Conservation (phyloP, 2,888 invertebrate genomes). For the Ennomos quercinarius region DNA sequence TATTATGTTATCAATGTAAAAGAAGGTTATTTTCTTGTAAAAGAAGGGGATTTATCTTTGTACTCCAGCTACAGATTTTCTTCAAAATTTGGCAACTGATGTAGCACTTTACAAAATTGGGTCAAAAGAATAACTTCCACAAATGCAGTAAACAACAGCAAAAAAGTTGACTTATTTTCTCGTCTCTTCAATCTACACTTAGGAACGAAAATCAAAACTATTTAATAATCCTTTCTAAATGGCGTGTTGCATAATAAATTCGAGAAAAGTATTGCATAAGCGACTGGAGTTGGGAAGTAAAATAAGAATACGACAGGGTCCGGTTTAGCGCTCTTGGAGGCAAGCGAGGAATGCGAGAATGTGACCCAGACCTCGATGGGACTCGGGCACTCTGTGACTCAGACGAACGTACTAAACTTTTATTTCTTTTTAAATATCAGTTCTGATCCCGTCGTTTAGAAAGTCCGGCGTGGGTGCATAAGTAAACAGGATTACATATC, state of each 20-base stretch:
- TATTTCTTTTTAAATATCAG: conserved; percentile 53
- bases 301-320: conserved; percentile 55
- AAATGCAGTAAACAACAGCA: too few relatives aligned
- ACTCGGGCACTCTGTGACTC: conserved; percentile 66
- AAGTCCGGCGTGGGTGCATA: conserved; percentile 75
- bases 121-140: too few relatives aligned
- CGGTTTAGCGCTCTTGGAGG: conserved; percentile 62
- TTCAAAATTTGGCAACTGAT: too few relatives aligned
- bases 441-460: conserved; percentile 67
- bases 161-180: too few relatives aligned
- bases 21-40: too few relatives aligned
- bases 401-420: conserved; percentile 52
- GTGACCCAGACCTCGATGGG: conserved; percentile 80
- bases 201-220: background rate
- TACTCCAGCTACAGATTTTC: too few relatives aligned
- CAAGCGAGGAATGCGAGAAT: conserved; percentile 62
- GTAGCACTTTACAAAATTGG: too few relatives aligned
- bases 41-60: too few relatives aligned
- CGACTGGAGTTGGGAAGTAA: conserved; percentile 46
- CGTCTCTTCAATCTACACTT: too few relatives aligned
- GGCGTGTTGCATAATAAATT: conserved; percentile 35
- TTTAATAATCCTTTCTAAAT: conserved; percentile 17
- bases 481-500: conserved; percentile 68
- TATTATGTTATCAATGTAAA: too few relatives aligned
- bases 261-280: conserved; percentile 58